Evolutionary conservation across 2,888 invertebrate genomes (phyloP), one percentile per base, ranked within the genome.

Genomic region (Dusona sp.): DNA sequence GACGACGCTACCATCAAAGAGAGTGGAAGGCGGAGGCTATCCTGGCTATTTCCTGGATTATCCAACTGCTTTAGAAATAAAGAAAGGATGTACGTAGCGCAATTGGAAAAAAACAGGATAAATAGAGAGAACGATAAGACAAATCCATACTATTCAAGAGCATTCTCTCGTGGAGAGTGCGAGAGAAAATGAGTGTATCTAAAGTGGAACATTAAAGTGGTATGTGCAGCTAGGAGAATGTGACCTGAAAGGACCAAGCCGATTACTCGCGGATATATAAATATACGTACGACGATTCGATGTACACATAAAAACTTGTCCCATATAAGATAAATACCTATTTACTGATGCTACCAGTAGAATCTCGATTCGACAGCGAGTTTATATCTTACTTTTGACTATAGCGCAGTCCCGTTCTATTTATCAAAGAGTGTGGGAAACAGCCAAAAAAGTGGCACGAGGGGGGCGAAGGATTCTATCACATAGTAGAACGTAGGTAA

Each of bases 1-100:
- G 80, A 86, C 78, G 84, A 38, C 65, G 73, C 84, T 54, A 74
- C 64, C 81, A 81, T 86, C 68, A 78, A 84, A 70, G 77, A 79
- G 81, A 73, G 81, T 81, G 25, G 68, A 54, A 42, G 19, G 38
- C 42, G 70, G 54, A 74, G 38, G 85, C 57, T 61, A 80, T 78
- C 65, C 83, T 11, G 70, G 57, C 72, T 75, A 29, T 81, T 83
- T 77, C 54, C 33, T 16, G 79, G 61, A 65, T 77, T 72, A 64
- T 80, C 45, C 16, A 42, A 82, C 45, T 57, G 51, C 73, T 65
- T 38, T 51, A 45, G 57, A 61, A 82, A 67, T 75, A 75, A 57
- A 68, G 68, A 68, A 64, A 38, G 54, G 13, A 16, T 19, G 68
- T 45, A 45, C 45, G 25, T 33, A 72, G 72, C 57, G 3, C 33